Percentiles rank a stretch among this genome's conserved stretches.
These are phyloP conservation scores for Eriosoma lanigerum DNA, from an alignment of 1,140 invertebrate species.

Conservation along the genomic window DNA sequence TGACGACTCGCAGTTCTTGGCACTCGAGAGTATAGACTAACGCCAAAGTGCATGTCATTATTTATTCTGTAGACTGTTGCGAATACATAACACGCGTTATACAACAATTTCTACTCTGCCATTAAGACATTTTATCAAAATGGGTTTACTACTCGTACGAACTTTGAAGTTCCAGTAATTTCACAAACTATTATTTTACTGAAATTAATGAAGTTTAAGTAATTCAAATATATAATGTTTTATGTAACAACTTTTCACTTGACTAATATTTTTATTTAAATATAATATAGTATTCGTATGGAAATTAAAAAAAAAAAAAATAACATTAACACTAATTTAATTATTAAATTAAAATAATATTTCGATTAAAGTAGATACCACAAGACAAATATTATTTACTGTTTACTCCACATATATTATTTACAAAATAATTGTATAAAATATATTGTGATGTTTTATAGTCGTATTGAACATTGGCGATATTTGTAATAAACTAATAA, in stretches of 20 bases:
- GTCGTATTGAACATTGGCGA: neutral
- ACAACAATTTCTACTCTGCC: neutral
- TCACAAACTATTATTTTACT: neutral
- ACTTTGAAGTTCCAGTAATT: slow-evolving; percentile 9
- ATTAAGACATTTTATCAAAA: slow-evolving; percentile 22
- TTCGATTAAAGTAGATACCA: too few relatives aligned
- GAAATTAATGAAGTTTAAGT: neutral
- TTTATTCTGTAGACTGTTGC: neutral
- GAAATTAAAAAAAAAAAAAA: too few relatives aligned
- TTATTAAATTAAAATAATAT: too few relatives aligned
- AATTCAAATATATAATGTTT: too few relatives aligned
- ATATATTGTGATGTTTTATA: too few relatives aligned
- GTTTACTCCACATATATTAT: too few relatives aligned
- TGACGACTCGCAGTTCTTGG: slow-evolving; percentile 1
- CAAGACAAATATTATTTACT: too few relatives aligned
- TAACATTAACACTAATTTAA: too few relatives aligned
- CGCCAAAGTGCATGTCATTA: slow-evolving; percentile 21
- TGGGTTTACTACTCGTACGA: neutral
- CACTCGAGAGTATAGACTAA: neutral
- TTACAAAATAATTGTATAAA: too few relatives aligned
- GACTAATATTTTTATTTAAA: too few relatives aligned
- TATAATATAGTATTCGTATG: too few relatives aligned
- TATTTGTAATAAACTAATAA: neutral
- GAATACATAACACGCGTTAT: neutral
- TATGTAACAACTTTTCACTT: too few relatives aligned